A percentile compares a stretch with the other conserved stretches of the same genome.
Evolutionary conservation across 2,797 vertebrate species (phyloP).

Genomic region (Luscinia luscinia): DNA sequence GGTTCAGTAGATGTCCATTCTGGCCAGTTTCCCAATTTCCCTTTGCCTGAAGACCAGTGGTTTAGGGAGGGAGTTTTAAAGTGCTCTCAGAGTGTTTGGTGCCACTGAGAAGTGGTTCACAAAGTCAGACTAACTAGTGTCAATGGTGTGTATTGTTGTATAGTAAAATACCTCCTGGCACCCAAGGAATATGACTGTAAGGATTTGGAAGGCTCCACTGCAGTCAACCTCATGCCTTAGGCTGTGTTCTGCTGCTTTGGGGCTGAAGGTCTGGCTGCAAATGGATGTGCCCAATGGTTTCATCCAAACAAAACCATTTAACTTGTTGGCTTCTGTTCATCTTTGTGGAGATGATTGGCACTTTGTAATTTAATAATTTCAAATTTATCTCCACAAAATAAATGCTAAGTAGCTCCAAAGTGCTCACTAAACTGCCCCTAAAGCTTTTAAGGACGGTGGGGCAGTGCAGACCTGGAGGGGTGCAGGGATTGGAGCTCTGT

Average conservation of each 20-base stretch:
- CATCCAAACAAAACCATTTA: neutral
- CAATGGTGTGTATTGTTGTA: rapidly evolving
- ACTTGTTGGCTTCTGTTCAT: neutral
- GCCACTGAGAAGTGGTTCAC: neutral
- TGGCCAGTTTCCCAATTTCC: neutral
- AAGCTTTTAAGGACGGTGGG: neutral
- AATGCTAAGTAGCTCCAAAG: neutral
- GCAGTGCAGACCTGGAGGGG: neutral
- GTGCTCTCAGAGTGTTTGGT: neutral
- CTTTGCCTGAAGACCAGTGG: neutral
- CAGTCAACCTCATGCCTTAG: rapidly evolving
- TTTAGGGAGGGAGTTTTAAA: neutral
- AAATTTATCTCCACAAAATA: neutral
- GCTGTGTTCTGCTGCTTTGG: neutral
- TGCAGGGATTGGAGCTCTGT: neutral
- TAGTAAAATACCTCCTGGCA: neutral
- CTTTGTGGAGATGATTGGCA: neutral
- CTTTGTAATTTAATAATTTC: neutral
- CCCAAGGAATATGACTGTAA: neutral
- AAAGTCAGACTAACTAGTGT: neutral
- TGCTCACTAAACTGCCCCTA: neutral
- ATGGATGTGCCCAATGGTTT: neutral
- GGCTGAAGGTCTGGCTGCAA: neutral
- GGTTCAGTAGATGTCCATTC: neutral
- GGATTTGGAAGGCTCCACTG: neutral